Conservation (phyloP, 1,140 invertebrate genomes). For the Euwallacea fornicatus region DNA sequence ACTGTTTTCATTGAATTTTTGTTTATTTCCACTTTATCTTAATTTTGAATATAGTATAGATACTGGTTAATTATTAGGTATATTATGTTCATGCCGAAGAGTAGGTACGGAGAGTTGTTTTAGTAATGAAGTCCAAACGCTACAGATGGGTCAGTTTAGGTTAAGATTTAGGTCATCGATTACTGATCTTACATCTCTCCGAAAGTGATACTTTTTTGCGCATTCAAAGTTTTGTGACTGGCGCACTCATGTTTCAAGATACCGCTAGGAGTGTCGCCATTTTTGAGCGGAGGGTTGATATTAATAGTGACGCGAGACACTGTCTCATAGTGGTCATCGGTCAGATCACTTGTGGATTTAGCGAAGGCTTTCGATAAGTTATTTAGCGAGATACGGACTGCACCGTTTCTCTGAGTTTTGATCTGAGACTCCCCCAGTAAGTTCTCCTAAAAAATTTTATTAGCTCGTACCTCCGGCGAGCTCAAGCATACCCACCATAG, state of each 20-base stretch:
- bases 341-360: conserved; percentile 49
- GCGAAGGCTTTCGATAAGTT: conserved; percentile 56
- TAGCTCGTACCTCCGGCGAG: conserved; percentile 1
- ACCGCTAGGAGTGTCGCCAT: conserved; percentile 47
- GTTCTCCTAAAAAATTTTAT: conserved; percentile 54
- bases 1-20: no score
- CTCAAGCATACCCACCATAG: conserved; percentile 57
- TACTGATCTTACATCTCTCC: conserved; percentile 52
- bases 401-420: conserved; percentile 54
- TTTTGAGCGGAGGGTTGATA: conserved; percentile 36
- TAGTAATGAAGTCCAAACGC: neutral
- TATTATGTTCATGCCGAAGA: neutral
- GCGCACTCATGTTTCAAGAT: conserved; percentile 50
- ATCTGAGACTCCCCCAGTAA: conserved; percentile 43
- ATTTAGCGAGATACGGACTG: conserved; percentile 56
- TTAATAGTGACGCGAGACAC: conserved; percentile 47
- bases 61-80: no score
- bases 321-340: conserved; percentile 36
- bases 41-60: no score
- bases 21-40: no score
- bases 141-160: neutral
- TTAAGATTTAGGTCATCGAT: neutral
- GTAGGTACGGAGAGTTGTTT: neutral
- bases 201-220: conserved; percentile 55
- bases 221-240: conserved; percentile 47